A percentile compares a stretch with the other conserved stretches of the same genome.
These are phyloP conservation scores for Pipistrellus nathusii DNA, from an alignment of 2,797 vertebrate genomes.

Conservation along the genomic window DNA sequence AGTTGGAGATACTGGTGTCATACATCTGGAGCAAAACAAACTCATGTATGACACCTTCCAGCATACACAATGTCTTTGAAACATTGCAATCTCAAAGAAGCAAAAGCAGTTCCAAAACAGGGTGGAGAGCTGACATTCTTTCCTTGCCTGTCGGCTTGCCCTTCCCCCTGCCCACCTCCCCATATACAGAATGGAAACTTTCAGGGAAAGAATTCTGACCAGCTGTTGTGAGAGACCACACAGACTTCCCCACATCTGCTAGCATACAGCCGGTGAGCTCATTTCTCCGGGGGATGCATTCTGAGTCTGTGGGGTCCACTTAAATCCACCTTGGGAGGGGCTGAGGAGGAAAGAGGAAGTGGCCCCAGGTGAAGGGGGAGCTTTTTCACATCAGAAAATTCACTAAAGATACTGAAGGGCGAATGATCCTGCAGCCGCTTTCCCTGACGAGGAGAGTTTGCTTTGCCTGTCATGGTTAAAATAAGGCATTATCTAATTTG, in stretches of 20 bases:
- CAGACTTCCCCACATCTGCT: conserved; percentile 79
- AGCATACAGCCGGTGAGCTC: conserved; percentile 74
- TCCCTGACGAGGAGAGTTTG: background rate
- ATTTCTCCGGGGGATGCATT: conserved; percentile 64
- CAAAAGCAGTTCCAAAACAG: conserved; percentile 41
- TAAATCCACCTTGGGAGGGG: conserved; percentile 56
- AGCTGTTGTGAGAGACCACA: conserved; percentile 80
- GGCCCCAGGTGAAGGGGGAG: conserved; percentile 36
- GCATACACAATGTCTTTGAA: conserved; percentile 29
- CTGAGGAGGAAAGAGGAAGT: conserved; percentile 48
- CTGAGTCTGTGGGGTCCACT: conserved; percentile 74
- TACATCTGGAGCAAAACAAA: conserved; percentile 74
- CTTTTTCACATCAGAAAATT: conserved; percentile 49
- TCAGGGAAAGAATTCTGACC: conserved; percentile 78
- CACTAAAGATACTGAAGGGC: background rate
- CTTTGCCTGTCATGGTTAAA: background rate
- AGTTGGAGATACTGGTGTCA: conserved; percentile 44
- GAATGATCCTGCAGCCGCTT: background rate
- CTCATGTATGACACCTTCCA: conserved; percentile 71
- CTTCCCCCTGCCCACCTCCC: conserved; percentile 49
- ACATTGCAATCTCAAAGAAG: conserved; percentile 52
- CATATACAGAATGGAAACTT: conserved; percentile 77
- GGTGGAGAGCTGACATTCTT: conserved; percentile 62
- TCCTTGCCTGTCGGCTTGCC: background rate
- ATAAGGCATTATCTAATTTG: background rate